Percentiles rank a stretch among this genome's conserved stretches.
phyloP scores from a whole-genome alignment of 1,140 invertebrate genomes.

The Dreissena rostriformis region DNA sequence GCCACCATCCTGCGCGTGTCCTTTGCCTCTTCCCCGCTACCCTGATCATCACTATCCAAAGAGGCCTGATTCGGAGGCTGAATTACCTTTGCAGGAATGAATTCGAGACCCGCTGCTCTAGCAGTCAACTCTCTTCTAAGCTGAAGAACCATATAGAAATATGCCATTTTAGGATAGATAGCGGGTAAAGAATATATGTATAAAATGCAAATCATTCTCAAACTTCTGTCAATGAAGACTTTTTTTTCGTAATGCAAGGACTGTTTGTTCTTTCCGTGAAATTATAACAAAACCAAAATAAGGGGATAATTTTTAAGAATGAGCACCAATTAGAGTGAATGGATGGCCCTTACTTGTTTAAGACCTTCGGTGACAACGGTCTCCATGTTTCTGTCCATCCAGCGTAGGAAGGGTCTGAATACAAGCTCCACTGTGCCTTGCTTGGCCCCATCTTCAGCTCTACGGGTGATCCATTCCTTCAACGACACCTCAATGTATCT shows the following conservation, averaged over 20 bases:
- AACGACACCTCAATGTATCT: conserved; percentile 74
- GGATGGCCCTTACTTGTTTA: conserved; percentile 68
- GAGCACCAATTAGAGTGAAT: no score
- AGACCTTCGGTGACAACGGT: conserved; percentile 76
- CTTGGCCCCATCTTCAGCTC: conserved; percentile 55
- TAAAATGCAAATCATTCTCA: no score
- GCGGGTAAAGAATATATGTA: no score
- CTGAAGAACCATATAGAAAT: conserved; percentile 63
- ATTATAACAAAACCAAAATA: no score
- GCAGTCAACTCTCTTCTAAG: conserved; percentile 75
- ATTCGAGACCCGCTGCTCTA: conserved; percentile 76
- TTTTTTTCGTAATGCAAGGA: no score
- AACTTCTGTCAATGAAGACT: no score
- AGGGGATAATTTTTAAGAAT: no score
- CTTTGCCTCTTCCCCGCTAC: conserved; percentile 11
- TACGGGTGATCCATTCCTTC: conserved; percentile 70
- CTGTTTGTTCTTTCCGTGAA: no score
- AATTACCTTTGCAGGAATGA: conserved; percentile 74
- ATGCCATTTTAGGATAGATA: neutral
- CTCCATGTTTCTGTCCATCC: conserved; percentile 78
- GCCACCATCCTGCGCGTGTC: conserved; percentile 35
- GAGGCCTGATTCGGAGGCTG: conserved; percentile 49
- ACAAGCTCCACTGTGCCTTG: conserved; percentile 67
- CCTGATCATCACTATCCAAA: conserved; percentile 27
- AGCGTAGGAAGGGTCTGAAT: conserved; percentile 77